Evolutionary conservation across 2,888 invertebrate genomes (phyloP), one percentile per base, ranked within the genome.

Genomic region (Trichopoda pennipes): DNA sequence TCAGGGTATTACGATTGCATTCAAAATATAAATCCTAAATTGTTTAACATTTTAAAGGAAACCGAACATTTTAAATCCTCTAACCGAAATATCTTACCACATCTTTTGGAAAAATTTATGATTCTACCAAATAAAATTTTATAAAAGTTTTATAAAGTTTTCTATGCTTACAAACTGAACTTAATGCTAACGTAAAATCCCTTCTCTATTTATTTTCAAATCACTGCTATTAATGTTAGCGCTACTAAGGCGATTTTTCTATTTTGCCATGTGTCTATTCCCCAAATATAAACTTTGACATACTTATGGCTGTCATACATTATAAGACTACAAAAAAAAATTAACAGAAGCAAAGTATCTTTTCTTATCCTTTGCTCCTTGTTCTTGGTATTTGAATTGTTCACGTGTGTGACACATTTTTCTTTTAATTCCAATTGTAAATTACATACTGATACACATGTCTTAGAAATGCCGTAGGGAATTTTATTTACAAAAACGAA

Each of bases 371-470:
- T 12, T 38, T 38, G 38, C 38, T n/a, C 14, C 16, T 17, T 38
- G 12, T 63, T 61, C 63, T 64, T 60, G 19, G 16, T 63, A 19
- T 66, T 60, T 70, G 70, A 75, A 80, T 60, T 80, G 74, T 75
- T 80, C 75, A 76, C 66, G 76, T 80, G 66, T 75, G 70, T 70
- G 75, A 75, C 70, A 80, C 64, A 74, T 74, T 38, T 80, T 68
- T 76, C 53, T 63, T 1, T 38, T 12, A n/a, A 44, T 21, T 19
- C 19, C 16, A 51, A 32, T 68, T 75, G n/a, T 56, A 12, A 19
- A 38, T 61, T 19, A 68, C n/a, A 61, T 12, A 16, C 7, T 44
- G 23, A 69, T 49, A 35, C 4, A 47, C 4, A 47, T 38, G 38
- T 12, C 3, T 38, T 38, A 12, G 10, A 38, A 38, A 38, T 38